Conservation (phyloP, 23 tunicate genomes). For the Oikopleura vanhoeffeni region DNA sequence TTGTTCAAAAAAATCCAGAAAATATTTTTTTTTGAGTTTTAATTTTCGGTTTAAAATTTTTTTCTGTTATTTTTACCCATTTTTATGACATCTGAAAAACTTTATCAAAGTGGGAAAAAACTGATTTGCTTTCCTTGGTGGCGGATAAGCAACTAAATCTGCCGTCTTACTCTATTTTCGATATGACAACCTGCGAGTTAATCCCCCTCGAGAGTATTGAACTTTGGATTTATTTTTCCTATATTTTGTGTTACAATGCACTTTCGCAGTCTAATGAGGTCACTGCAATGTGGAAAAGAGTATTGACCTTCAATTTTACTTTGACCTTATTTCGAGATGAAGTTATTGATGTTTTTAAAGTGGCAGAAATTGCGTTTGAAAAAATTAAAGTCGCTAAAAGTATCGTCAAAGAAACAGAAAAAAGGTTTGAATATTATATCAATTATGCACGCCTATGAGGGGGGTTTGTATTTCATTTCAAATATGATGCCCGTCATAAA, state of each 20-base stretch:
- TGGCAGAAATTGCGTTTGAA: slow-evolving; percentile 56
- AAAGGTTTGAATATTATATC: too few relatives aligned
- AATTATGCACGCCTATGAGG: too few relatives aligned
- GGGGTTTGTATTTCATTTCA: too few relatives aligned
- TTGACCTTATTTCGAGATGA: slow-evolving; percentile 81
- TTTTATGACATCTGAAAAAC: too few relatives aligned
- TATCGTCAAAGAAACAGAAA: neutral
- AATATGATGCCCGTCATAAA: too few relatives aligned
- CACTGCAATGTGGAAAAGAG: slow-evolving; percentile 58
- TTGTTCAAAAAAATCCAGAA: too few relatives aligned
- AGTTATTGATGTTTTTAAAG: slow-evolving; percentile 49
- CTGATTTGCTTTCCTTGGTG: neutral
- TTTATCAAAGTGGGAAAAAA: slow-evolving; percentile 11
- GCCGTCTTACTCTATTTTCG: neutral
- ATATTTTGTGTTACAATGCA: slow-evolving; percentile 46
- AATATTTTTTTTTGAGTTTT: too few relatives aligned
- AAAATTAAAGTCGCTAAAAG: slow-evolving; percentile 35
- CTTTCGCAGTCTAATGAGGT: slow-evolving; percentile 46
- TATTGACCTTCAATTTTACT: slow-evolving; percentile 58
- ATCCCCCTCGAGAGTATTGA: slow-evolving; percentile 41
- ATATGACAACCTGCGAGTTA: slow-evolving; percentile 56
- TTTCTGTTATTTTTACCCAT: too few relatives aligned
- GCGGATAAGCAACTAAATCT: neutral
- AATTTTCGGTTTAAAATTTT: too few relatives aligned
- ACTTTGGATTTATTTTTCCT: slow-evolving; percentile 83